phyloP scores from a whole-genome alignment of 2,888 invertebrate species.

The Chrysolina haemoptera region DNA sequence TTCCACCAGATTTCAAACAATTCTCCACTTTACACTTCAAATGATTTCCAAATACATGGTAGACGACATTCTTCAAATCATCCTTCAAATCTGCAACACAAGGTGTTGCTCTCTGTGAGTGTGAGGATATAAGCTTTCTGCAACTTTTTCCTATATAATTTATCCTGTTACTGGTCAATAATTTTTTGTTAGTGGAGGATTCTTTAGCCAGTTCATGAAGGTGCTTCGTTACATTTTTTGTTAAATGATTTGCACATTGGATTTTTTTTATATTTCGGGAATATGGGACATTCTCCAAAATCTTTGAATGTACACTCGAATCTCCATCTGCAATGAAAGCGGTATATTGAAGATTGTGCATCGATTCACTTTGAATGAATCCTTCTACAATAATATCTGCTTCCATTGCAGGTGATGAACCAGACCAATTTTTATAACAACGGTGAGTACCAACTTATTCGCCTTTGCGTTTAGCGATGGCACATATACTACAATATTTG shows the following conservation, averaged over 20 bases:
- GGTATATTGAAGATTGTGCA: constrained; percentile 21
- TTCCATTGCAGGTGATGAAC: constrained; percentile 26
- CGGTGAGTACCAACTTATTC: background rate
- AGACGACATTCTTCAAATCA: background rate
- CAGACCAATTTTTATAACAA: constrained; percentile 21
- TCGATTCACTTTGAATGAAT: constrained; percentile 3
- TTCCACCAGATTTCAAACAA: too few relatives aligned
- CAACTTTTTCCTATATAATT: background rate
- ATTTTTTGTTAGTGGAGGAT: background rate
- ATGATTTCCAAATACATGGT: constrained; percentile 17
- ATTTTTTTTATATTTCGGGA: constrained; percentile 12
- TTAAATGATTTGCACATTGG: constrained; percentile 19
- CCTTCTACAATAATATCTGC: constrained; percentile 18
- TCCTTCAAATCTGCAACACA: background rate
- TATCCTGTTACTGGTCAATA: background rate
- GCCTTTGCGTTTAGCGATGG: background rate
- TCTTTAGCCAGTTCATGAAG: background rate
- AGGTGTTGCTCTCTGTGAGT: background rate
- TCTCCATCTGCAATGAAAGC: constrained; percentile 27
- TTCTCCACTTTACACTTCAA: background rate
- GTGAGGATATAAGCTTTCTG: background rate
- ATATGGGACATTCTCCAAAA: constrained; percentile 19
- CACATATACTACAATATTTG: constrained; percentile 13
- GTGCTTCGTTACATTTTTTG: constrained; percentile 22
- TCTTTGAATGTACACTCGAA: constrained; percentile 23